Base-by-base conservation (phyloP, 1,140 invertebrate species). In the Diploscapter pachys region DNA sequence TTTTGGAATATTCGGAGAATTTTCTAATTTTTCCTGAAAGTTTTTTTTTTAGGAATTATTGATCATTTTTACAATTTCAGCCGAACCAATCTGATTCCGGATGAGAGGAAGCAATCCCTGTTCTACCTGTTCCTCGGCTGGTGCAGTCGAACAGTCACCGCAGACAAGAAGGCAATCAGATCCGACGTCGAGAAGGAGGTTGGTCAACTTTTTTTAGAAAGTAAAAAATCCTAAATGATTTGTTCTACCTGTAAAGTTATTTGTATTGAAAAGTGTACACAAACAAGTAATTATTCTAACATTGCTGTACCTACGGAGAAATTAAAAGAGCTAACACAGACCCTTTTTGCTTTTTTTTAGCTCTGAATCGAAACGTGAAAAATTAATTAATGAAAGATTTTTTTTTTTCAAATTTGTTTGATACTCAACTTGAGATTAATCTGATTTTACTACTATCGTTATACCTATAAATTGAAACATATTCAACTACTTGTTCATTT, bases 61-160 rank as follows among this genome's bases (percentile, higher is more conserved):
- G 71, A 54, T 76, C 57, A 8, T 50, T 56, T 31, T 55, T 55
- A 57, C 85, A 79, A 31, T 31, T 31, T 31, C 31, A 95, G 93
- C 95, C 87, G 94, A 96, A 83, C 91, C 90, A 56, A 91, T 52
- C 87, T 98, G 63, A 84, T 99, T 73, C 93, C 94, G 80, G 89
- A 92, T 72, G 93, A 96, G 81, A 87, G 96, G 52, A 89, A 93
- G 67, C 90, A 91, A 68, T 93, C 92, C 86, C 87, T 98, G 57
- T 97, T 98, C 86, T 90, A 91, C 76, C 88, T 98, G 70, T 97
- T 98, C 88, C 92, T 93, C 31, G 90, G 91, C 61, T 99, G 95
- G 95, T 93, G 93, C 80, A 94, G 94, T 8, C 87, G 88, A 72
- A 89, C 89, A 3, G 88, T 91, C 82, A 86, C 86, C 49, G 74